Percentiles rank a stretch among this genome's conserved stretches.
phyloP scores from a whole-genome alignment of 2,113 vertebrate genomes.

The Cygnus atratus region DNA sequence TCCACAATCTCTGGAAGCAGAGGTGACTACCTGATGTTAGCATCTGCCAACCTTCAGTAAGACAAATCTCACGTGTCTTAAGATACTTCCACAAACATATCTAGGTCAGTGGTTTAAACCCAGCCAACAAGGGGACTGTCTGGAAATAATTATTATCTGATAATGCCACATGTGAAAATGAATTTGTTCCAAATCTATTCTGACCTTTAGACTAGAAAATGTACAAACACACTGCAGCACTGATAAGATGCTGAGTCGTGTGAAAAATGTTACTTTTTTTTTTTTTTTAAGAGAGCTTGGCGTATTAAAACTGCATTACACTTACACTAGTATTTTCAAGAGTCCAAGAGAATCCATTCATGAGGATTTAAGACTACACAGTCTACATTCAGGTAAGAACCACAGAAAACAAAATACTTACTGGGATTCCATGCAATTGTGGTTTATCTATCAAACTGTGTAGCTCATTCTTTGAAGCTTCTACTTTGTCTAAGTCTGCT shows the following conservation, averaged over 20 bases:
- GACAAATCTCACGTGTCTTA: background rate
- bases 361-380: background rate
- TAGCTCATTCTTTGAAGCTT: constrained; percentile 77
- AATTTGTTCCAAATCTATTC: background rate
- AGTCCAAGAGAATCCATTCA: background rate
- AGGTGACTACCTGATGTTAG: background rate
- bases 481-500: constrained; percentile 77
- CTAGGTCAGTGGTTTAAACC: background rate
- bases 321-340: background rate
- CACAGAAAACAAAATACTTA: constrained; percentile 54
- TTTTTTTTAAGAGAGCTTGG: background rate
- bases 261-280: background rate
- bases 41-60: background rate
- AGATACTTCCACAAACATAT: background rate
- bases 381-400: background rate
- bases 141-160: background rate
- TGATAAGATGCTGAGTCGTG: background rate
- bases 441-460: constrained; percentile 78
- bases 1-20: background rate
- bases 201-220: background rate
- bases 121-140: background rate
- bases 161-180: background rate
- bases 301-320: background rate
- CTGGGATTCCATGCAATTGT: constrained; percentile 76
- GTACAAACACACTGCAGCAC: background rate